Percentiles rank a stretch among this genome's conserved stretches.
These are phyloP conservation scores for Polyploca ridens DNA, from an alignment of 2,888 invertebrate genomes.

Conservation along the genomic window DNA sequence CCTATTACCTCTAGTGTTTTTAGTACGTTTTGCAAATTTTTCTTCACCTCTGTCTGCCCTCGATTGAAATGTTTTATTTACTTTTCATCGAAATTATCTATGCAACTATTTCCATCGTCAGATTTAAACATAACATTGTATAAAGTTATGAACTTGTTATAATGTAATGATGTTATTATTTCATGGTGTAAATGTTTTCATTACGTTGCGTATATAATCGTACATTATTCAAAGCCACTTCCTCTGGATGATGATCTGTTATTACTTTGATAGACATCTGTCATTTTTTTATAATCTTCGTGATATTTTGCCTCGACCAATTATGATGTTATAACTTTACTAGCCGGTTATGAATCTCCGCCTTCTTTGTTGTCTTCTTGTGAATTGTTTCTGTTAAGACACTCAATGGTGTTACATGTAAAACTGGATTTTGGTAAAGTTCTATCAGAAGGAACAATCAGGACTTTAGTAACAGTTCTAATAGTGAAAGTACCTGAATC, in stretches of 20 bases:
- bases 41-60: constrained; percentile 6
- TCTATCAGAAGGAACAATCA: too few relatives aligned
- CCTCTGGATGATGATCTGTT: constrained; percentile 16
- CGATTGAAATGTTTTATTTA: neutral
- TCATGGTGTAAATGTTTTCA: constrained; percentile 26
- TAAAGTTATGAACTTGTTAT: constrained; percentile 18
- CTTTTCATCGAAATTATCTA: neutral
- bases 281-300: constrained; percentile 11
- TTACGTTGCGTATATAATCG: constrained; percentile 24
- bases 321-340: neutral
- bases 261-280: constrained; percentile 17
- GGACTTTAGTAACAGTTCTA: too few relatives aligned
- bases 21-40: neutral
- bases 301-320: constrained; percentile 15
- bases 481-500: too few relatives aligned
- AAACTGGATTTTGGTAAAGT: too few relatives aligned
- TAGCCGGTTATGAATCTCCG: neutral
- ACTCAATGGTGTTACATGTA: too few relatives aligned
- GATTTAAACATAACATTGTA: constrained; percentile 14
- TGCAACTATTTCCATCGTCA: constrained; percentile 13
- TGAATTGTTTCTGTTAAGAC: too few relatives aligned
- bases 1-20: neutral
- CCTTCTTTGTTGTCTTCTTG: neutral
- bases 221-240: constrained; percentile 19
- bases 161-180: constrained; percentile 26